phyloP scores from a whole-genome alignment of 1,140 invertebrate species.

The Eubasilissa regina region DNA sequence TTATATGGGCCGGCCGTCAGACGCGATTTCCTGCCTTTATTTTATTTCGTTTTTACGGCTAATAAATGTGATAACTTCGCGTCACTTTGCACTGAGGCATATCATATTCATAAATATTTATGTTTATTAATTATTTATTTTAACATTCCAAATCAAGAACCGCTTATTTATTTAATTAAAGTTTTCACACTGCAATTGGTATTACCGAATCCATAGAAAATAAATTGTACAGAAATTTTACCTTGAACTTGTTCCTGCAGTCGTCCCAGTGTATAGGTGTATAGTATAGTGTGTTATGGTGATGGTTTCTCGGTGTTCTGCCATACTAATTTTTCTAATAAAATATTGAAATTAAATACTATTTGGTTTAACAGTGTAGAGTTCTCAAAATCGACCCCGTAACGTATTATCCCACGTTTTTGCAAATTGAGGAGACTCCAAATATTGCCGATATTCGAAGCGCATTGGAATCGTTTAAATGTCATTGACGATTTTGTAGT shows the following conservation, averaged over 20 bases:
- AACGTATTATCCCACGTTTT: neutral
- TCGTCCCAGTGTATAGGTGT: too few species aligned
- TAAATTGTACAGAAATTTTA: constrained; percentile 22
- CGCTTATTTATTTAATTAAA: too few species aligned
- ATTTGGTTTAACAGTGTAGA: neutral
- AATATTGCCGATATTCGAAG: constrained; percentile 35
- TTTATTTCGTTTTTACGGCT: too few species aligned
- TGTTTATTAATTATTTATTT: too few species aligned
- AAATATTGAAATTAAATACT: constrained; percentile 16
- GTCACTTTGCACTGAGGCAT: too few species aligned
- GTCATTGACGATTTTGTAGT: constrained; percentile 49
- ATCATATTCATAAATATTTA: too few species aligned
- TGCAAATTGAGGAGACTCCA: neutral
- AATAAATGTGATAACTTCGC: too few species aligned
- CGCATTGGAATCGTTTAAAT: constrained; percentile 46
- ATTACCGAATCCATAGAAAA: constrained; percentile 7
- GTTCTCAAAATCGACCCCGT: neutral
- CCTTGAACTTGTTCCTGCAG: constrained; percentile 24
- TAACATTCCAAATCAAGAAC: too few species aligned
- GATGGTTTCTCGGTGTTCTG: constrained; percentile 39
- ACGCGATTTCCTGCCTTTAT: too few species aligned
- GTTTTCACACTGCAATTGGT: neutral
- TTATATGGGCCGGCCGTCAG: too few species aligned
- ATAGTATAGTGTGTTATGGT: constrained; percentile 22
- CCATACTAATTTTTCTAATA: constrained; percentile 11